Base-by-base conservation (phyloP, 1,140 invertebrate genomes). In the Cherax destructor region DNA sequence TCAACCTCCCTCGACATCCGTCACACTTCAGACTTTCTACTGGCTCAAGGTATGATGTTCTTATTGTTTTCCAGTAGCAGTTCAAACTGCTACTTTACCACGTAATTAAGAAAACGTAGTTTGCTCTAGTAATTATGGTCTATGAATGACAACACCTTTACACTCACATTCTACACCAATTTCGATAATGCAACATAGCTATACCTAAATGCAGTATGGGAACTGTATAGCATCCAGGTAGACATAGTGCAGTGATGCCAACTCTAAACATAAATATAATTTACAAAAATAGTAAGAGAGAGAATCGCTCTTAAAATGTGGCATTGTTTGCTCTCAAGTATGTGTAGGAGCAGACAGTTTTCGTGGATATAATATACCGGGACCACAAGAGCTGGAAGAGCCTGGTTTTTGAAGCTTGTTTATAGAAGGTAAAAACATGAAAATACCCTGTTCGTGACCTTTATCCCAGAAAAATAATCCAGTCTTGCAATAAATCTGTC, bases 201-300 rank as follows among this genome's bases (percentile, higher is more conserved):
- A 24, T 74, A 9, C 69, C 24, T 74, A 74, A 74, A 30, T 11
- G 30, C 69, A 74, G 69, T 74, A 74, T 74, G 69, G 69, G 69
- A 74, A 74, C 69, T 74, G 69, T 74, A n/a, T 10, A 7, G 21
- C 69, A 24, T 10, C n/a, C 69, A 74, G 69, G 69, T 24, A 74
- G 69, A 30, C 69, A 74, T 74, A 74, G 69, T 74, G 69, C n/a
- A 74, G 69, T 74, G 69, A 11, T 74, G 69, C 69, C 69, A 74
- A 30, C 69, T 74, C 3, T 74, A 30, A 65, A 21, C 5, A 65
- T 13, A 65, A 65, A 65, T 56, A 56, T 56, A 56, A 56, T 13
- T 56, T 9, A 13, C 52, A 56, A 6, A 56, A 56, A 5, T 56
- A 56, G 52, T 56, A 56, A 56, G 30, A 41, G 30, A 41, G 2